phyloP scores from a whole-genome alignment of 2,888 invertebrate genomes.

The Acanthopleura granulata region DNA sequence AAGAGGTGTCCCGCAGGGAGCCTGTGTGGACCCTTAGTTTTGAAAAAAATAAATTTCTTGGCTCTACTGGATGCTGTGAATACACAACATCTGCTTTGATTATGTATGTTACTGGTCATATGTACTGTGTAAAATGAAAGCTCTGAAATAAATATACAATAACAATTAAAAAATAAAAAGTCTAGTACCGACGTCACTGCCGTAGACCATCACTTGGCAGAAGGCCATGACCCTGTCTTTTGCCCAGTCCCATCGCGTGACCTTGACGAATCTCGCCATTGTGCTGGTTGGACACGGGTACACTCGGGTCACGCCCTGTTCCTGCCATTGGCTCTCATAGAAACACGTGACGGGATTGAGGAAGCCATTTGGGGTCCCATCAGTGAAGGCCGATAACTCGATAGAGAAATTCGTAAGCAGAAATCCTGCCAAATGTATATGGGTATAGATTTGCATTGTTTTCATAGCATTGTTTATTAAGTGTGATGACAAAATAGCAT shows the following conservation, averaged over 20 bases:
- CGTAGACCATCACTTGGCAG: neutral
- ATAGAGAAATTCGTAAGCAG: neutral
- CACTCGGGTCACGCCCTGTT: neutral
- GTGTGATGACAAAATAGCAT: too few species aligned
- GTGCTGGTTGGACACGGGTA: neutral
- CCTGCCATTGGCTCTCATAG: neutral
- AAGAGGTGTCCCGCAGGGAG: too few species aligned
- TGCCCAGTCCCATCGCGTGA: neutral
- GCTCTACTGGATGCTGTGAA: too few species aligned
- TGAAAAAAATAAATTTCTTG: too few species aligned
- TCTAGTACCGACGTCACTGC: neutral
- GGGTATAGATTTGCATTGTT: neutral
- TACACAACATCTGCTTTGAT: too few species aligned
- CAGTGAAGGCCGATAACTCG: neutral
- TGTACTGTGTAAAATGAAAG: too few species aligned
- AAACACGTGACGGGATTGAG: neutral
- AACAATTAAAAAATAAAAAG: too few species aligned
- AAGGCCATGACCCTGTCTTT: neutral
- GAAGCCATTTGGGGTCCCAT: too few species aligned
- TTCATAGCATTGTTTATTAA: too few species aligned
- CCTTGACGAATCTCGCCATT: neutral
- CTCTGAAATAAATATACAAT: too few species aligned
- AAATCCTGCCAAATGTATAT: neutral
- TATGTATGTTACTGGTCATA: too few species aligned
- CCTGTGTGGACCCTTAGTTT: too few species aligned